Percentiles rank a stretch among this genome's conserved stretches.
These are phyloP conservation scores for Centropus unirufus DNA, from an alignment of 2,113 vertebrate species.

Conservation along the genomic window DNA sequence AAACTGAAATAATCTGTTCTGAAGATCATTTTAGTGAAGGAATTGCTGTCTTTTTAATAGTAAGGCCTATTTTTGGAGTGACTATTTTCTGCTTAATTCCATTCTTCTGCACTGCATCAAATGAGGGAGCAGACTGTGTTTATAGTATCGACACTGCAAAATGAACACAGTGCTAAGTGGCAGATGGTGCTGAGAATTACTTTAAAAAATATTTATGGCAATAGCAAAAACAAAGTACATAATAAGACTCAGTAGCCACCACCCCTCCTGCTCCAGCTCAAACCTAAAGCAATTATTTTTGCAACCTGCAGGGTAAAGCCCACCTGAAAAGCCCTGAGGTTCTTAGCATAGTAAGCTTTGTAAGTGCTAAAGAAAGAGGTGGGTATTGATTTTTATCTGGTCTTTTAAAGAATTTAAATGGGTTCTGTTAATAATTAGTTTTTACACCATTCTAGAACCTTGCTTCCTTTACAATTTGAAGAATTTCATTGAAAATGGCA, in stretches of 20 bases:
- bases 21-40: background rate
- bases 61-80: conserved; percentile 24
- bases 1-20: background rate
- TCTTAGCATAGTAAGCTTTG: background rate
- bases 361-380: background rate
- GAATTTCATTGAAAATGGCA: background rate
- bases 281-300: background rate
- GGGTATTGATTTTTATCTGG: conserved; percentile 13
- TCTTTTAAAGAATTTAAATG: background rate
- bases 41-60: background rate
- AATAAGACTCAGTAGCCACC: background rate
- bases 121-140: conserved; percentile 63
- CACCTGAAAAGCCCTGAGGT: background rate
- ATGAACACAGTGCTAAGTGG: conserved; percentile 49
- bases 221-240: conserved; percentile 47
- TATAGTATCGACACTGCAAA: conserved; percentile 52
- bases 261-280: background rate
- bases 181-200: conserved; percentile 52
- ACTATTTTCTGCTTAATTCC: conserved; percentile 41
- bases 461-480: background rate
- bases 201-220: conserved; percentile 68
- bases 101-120: conserved; percentile 3
- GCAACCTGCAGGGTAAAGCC: background rate
- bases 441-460: background rate
- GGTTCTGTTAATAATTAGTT: background rate